Percentiles rank a stretch among this genome's conserved stretches.
phyloP scores from a whole-genome alignment of 2,888 invertebrate genomes.

The Phrixothrix hirtus region DNA sequence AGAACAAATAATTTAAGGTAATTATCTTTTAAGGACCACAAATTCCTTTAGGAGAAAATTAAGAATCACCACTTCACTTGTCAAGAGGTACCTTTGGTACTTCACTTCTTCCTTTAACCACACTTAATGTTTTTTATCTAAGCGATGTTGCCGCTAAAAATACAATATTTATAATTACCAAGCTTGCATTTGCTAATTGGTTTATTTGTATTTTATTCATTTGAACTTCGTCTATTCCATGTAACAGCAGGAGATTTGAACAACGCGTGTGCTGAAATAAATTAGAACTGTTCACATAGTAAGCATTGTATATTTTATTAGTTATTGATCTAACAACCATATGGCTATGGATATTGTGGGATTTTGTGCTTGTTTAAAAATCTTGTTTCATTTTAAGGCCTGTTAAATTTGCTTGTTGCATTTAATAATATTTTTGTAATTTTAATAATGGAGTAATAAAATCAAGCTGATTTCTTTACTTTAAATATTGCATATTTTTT shows the following conservation, averaged over 20 bases:
- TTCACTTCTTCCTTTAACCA: not conserved
- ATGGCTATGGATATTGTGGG: no score
- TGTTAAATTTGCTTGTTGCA: no score
- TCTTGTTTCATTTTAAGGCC: no score
- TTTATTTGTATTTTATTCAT: conserved; percentile 4
- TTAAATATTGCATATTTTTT: no score
- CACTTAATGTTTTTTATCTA: conserved; percentile 7
- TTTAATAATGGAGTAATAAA: no score
- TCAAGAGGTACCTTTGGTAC: conserved; percentile 8
- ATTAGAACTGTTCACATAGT: conserved; percentile 18
- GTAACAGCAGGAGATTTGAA: conserved; percentile 11
- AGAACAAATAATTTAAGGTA: conserved; percentile 10
- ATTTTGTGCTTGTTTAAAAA: no score
- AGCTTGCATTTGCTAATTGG: not conserved
- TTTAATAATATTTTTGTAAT: not conserved
- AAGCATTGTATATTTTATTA: conserved; percentile 1
- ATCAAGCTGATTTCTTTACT: no score
- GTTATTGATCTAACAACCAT: conserved; percentile 8
- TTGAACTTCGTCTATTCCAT: conserved; percentile 2
- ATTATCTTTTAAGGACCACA: conserved; percentile 14
- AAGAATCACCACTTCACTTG: conserved; percentile 18
- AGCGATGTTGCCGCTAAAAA: not conserved
- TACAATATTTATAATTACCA: not conserved
- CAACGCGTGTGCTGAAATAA: conserved; percentile 12
- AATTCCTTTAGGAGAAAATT: conserved; percentile 12